Evolutionary conservation across 1,140 invertebrate species (phyloP).

Genomic region (Tetragonula clypearis): DNA sequence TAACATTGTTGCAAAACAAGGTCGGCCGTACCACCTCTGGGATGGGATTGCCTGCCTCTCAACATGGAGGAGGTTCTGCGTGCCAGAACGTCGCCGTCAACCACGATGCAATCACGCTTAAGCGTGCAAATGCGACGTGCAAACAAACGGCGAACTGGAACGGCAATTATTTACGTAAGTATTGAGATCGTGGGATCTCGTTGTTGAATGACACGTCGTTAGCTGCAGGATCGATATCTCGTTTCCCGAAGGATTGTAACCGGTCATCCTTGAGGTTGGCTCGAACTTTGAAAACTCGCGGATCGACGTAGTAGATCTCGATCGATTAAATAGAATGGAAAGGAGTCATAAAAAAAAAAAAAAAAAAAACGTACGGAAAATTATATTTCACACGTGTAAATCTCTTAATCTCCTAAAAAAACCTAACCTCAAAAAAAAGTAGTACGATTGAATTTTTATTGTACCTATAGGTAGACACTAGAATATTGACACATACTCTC

Average conservation of each 20-base stretch:
- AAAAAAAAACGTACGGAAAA: no score
- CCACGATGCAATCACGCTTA: conserved; percentile 28
- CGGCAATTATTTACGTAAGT: conserved; percentile 58
- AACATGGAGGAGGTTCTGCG: background rate
- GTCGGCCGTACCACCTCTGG: background rate
- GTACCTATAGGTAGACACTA: no score
- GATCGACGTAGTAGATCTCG: background rate
- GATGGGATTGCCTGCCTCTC: background rate
- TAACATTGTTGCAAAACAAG: conserved; percentile 38
- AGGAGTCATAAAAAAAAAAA: no score
- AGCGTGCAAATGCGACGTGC: conserved; percentile 24
- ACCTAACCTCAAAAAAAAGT: no score
- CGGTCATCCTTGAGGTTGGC: background rate
- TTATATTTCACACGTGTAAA: no score
- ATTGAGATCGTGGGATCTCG: conserved; percentile 41
- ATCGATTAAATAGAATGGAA: background rate
- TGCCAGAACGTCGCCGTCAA: conserved; percentile 8
- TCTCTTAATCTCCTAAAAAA: no score
- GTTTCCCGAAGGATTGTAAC: conserved; percentile 37
- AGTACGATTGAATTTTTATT: no score
- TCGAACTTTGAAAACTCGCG: background rate
- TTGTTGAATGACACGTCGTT: conserved; percentile 44
- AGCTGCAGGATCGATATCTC: conserved; percentile 47
- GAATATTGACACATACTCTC: no score
- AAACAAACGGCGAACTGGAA: conserved; percentile 39